Base-by-base conservation (phyloP, 2,797 vertebrate species). In the Pelochelys cantorii region DNA sequence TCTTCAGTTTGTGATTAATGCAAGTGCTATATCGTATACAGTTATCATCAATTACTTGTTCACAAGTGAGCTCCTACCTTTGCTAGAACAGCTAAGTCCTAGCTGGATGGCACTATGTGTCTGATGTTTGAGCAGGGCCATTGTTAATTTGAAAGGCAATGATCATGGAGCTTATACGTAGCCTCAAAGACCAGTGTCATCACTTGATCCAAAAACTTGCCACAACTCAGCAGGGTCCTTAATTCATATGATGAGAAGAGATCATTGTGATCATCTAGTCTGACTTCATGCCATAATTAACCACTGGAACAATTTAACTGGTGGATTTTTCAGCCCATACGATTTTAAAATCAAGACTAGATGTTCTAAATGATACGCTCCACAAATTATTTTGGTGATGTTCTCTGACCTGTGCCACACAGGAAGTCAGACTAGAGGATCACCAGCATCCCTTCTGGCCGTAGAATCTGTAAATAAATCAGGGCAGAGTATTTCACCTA, bases 101-200 rank as follows among this genome's bases (percentile, higher is more conserved):
- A 0, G 27, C 62, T 75, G 11, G 17, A 12, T 7, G 25, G 59
- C 37, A 79, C 11, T 68, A 20, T 34, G 37, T 11, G 9, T 5
- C 18, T 37, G 13, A 71, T 37, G 17, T 10, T 37, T 71, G 27
- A 62, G 27, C 27, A 31, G 27, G 25, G 12, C 13, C 59, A 62
- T 4, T 10, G 81, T 31, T 42, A 92, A 75, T 1, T 0, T 1
- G 2, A 83, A n/a, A 62, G 2, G 11, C 11, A 83, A 1, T 22
- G 20, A 11, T 48, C 59, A 59, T 3, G 75, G 53, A 65, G 71
- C n/a, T 31, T 84, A 18, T 22, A 59, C 4, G 60, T 13, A 82
- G 10, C 34, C 87, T 27, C 74, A 59, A 55, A 17, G 31, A 6
- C 75, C 55, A 62, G 17, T 29, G 85, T 80, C 0, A 89, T 12